Evolutionary conservation across 1,140 invertebrate species (phyloP).

Genomic region (Venustaconcha ellipsiformis): DNA sequence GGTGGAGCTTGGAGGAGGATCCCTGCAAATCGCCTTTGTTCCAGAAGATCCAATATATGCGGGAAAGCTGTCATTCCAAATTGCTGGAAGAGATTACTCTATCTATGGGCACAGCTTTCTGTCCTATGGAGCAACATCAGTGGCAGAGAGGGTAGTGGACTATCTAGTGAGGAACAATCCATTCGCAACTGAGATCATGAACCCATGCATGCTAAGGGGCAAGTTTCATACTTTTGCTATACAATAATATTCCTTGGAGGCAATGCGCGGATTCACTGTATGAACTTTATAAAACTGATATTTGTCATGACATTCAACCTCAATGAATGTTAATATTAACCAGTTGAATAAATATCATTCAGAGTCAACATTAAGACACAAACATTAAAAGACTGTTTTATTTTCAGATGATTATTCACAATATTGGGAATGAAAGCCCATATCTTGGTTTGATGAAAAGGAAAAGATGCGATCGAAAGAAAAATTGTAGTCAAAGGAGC

Average conservation of each 20-base stretch:
- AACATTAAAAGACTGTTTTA: not conserved
- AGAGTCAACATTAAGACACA: not conserved
- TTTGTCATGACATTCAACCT: not conserved
- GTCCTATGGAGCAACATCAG: slow-evolving; percentile 65
- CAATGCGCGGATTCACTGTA: not conserved
- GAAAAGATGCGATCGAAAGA: no score
- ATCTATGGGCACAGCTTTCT: slow-evolving; percentile 70
- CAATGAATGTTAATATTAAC: not conserved
- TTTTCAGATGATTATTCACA: not conserved
- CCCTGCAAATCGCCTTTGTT: slow-evolving; percentile 71
- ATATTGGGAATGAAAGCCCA: no score
- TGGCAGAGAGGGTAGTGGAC: slow-evolving; percentile 36
- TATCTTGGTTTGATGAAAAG: no score
- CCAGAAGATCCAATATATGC: slow-evolving; percentile 50
- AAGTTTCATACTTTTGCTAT: not conserved
- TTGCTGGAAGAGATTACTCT: slow-evolving; percentile 64
- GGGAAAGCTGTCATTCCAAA: slow-evolving; percentile 50
- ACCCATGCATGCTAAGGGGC: slow-evolving; percentile 57
- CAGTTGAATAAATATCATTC: not conserved
- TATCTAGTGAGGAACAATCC: slow-evolving; percentile 24
- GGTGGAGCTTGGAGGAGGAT: slow-evolving; percentile 73
- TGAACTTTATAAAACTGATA: not conserved
- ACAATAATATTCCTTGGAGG: no score
- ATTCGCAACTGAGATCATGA: slow-evolving; percentile 21
- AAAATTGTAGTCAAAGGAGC: no score